These are phyloP conservation scores for Notarius quadriscutis DNA, from an alignment of 2,113 vertebrate species.

Conservation along the genomic window DNA sequence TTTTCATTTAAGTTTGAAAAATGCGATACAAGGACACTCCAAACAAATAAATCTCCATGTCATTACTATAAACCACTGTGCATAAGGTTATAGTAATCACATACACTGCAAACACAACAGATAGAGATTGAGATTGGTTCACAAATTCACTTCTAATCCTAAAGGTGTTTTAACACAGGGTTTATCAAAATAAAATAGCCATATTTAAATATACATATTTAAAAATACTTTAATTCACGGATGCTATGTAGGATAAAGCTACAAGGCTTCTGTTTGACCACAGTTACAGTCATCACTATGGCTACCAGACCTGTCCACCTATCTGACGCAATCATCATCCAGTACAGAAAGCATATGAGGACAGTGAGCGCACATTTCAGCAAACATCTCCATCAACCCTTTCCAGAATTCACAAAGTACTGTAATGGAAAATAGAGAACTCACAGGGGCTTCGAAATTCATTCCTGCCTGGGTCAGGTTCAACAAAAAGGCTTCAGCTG, in stretches of 20 bases:
- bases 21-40: background rate
- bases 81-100: background rate
- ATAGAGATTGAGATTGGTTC: background rate
- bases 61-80: background rate
- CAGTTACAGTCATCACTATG: conserved; percentile 55
- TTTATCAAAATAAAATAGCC: background rate
- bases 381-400: conserved; percentile 41
- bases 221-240: background rate
- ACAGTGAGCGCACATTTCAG: conserved; percentile 66
- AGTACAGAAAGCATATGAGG: conserved; percentile 59
- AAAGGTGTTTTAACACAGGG: background rate
- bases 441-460: conserved; percentile 38
- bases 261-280: background rate
- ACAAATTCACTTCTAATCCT: background rate
- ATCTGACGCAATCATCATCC: conserved; percentile 63
- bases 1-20: background rate
- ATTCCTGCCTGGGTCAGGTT: conserved; percentile 37
- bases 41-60: background rate
- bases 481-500: conserved; percentile 29
- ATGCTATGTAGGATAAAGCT: background rate
- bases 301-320: conserved; percentile 60
- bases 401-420: conserved; percentile 58
- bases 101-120: background rate
- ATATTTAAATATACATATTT: background rate
- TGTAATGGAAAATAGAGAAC: conserved; percentile 51